Base-by-base conservation (phyloP, 2,797 vertebrate species). In the Linurgus olivaceus region DNA sequence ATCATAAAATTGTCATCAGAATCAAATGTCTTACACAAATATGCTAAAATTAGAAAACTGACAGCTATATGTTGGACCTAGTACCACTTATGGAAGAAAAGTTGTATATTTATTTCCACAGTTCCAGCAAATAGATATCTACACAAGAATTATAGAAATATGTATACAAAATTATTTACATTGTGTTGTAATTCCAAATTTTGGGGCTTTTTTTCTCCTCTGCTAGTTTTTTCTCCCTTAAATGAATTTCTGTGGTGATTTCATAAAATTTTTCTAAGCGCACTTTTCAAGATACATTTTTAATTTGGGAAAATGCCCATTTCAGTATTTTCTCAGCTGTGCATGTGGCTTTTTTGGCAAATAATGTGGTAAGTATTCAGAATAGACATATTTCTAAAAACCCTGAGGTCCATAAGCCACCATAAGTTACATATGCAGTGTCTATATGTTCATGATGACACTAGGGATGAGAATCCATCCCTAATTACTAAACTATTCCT, bases 241-340 rank as follows among this genome's bases (percentile, higher is more conserved):
- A 87, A 79, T 73, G 21, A 50, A 47, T 93, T 92, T 94, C 74
- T 94, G 48, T 40, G 63, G 65, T 59, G 73, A 79, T 94, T 84
- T 58, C 51, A 55, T 80, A 63, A 37, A 82, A 12, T 85, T 94
- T 88, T 82, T 82, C 77, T 58, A 77, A 51, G 61, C 1, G 1
- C 21, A 50, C 33, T 87, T 95, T 96, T 96, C 67, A 96, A 92
- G 84, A 82, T 83, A 88, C 59, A 58, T 93, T 97, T 97, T 92
- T 86, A 91, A 95, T 96, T 88, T 97, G 93, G 93, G 74, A 65
- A 91, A 80, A 80, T 77, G 73, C 72, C 90, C 80, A 40, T 82
- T 93, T 90, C 37, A 89, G 51, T 96, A 90, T 96, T 93, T 97
- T 95, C 67, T 97, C 95, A 97, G 93, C 94, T 97, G 95, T 38